Base-by-base conservation (phyloP, 2,797 vertebrate genomes). In the Gymnodraco acuticeps region DNA sequence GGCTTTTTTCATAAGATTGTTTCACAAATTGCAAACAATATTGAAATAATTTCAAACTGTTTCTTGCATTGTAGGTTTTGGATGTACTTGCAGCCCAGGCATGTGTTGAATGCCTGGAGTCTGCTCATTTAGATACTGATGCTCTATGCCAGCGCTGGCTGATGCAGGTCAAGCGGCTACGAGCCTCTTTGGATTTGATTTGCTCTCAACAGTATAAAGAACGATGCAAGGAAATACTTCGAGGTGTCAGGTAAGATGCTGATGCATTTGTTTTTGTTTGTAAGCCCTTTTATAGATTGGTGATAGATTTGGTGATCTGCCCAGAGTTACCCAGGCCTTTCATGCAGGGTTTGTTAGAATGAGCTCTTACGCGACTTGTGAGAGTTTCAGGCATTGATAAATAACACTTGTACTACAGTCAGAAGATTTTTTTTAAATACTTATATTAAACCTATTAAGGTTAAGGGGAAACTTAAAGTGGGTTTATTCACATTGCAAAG, bases 11-110 rank as follows among this genome's bases (percentile, higher is more conserved):
- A 23, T 23, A 23, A 23, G 23, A 23, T 23, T 23, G 23, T 33
- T 33, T 33, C 1, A 20, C 8, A 12, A 23, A 55, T n/a, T 60
- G 16, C 16, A 48, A 42, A 47, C 58, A 19, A 23, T 20, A 11
- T 9, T 68, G 4, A 70, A 52, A 63, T 14, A 14, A n/a, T 23
- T 23, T 0, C 11, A 31, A 69, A 53, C 5, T 51, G 5, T 69
- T n/a, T 51, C 46, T 5, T 64, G 3, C 62, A 42, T n/a, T 78
- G 3, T 58, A 87, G 85, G 75, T 83, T 74, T 61, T 80, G 72
- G 85, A 87, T 65, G 69, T 87, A 10, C 5, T 46, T 42, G 80
- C 85, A 63, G 82, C 85, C n/a, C 7, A 42, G 51, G 85, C 82
- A 23, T 87, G 82, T 73, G 58, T 85, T 69, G 82, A 87, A 71